phyloP scores from a whole-genome alignment of 1,140 invertebrate genomes.

The Yoshiicerus persimilis region DNA sequence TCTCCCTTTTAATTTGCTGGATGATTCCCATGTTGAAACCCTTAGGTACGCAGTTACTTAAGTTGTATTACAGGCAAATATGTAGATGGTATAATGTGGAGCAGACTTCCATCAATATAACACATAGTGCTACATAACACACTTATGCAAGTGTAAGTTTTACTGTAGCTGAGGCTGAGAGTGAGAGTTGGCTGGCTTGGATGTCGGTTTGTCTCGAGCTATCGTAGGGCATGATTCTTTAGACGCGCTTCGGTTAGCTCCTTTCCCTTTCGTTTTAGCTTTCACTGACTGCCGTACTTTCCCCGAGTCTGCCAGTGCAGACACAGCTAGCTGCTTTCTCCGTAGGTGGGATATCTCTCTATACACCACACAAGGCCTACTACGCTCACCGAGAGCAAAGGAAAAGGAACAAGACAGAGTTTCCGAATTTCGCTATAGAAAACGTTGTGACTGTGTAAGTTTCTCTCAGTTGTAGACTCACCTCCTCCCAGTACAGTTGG shows the following conservation, averaged over 20 bases:
- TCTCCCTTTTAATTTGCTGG: not conserved
- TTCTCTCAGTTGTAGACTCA: not conserved
- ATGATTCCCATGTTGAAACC: not conserved
- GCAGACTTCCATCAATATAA: not conserved
- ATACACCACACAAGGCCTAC: not conserved
- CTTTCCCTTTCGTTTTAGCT: not conserved
- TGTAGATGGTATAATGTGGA: not conserved
- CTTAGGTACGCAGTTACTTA: not conserved
- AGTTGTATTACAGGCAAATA: not conserved
- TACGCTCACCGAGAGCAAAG: not conserved
- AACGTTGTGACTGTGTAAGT: not conserved
- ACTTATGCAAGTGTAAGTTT: not conserved
- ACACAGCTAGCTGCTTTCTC: not conserved
- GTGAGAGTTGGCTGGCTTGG: not conserved
- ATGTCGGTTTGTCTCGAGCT: not conserved
- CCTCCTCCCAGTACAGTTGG: not conserved
- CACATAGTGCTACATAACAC: not conserved
- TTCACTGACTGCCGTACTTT: not conserved
- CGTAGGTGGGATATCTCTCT: not conserved
- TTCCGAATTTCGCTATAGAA: not conserved
- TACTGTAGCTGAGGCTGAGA: not conserved
- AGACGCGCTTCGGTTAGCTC: not conserved
- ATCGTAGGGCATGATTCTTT: not conserved
- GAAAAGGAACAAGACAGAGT: not conserved
- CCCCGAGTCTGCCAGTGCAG: not conserved